phyloP scores from a whole-genome alignment of 2,888 invertebrate genomes.

The Galeopsomyia nigrocyanea region DNA sequence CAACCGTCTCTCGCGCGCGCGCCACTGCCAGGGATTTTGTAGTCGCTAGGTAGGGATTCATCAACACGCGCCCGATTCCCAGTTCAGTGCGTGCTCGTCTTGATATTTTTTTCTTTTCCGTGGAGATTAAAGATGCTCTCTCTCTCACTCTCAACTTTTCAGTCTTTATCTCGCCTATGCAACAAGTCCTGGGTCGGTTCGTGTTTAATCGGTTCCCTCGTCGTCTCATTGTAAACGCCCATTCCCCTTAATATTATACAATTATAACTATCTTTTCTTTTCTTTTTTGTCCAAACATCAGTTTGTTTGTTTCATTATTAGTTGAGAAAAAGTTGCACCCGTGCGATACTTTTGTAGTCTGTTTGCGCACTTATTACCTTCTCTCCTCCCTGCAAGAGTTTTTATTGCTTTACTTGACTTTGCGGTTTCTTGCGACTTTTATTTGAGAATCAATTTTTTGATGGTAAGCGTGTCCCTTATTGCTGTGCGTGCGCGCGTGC shows the following conservation, averaged over 20 bases:
- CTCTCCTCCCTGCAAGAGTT: slow-evolving; percentile 62
- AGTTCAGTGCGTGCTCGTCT: slow-evolving; percentile 49
- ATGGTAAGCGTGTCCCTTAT: slow-evolving; percentile 40
- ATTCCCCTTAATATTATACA: slow-evolving; percentile 10
- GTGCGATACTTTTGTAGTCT: slow-evolving; percentile 38
- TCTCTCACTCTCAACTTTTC: slow-evolving; percentile 31
- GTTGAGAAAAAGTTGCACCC: slow-evolving; percentile 32
- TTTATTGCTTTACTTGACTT: slow-evolving; percentile 52
- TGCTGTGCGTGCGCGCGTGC: slow-evolving; percentile 46
- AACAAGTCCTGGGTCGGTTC: slow-evolving; percentile 54
- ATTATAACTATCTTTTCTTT: slow-evolving; percentile 31
- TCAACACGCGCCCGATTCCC: slow-evolving; percentile 40
- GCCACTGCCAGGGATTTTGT: slow-evolving; percentile 62
- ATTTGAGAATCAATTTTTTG: slow-evolving; percentile 48
- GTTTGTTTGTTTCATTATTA: slow-evolving; percentile 15
- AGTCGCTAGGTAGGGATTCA: slow-evolving; percentile 60
- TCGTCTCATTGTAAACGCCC: slow-evolving; percentile 50
- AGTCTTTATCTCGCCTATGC: neutral
- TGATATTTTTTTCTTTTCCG: slow-evolving; percentile 24
- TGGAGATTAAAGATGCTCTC: neutral
- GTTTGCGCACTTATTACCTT: slow-evolving; percentile 52
- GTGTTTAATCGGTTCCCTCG: slow-evolving; percentile 51
- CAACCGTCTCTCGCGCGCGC: slow-evolving; percentile 60
- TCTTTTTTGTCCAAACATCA: slow-evolving; percentile 53
- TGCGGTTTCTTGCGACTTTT: slow-evolving; percentile 51